A percentile compares a stretch with the other conserved stretches of the same genome.
Evolutionary conservation across 2,888 invertebrate genomes (phyloP).

Genomic region (Trachelus troglodyta): DNA sequence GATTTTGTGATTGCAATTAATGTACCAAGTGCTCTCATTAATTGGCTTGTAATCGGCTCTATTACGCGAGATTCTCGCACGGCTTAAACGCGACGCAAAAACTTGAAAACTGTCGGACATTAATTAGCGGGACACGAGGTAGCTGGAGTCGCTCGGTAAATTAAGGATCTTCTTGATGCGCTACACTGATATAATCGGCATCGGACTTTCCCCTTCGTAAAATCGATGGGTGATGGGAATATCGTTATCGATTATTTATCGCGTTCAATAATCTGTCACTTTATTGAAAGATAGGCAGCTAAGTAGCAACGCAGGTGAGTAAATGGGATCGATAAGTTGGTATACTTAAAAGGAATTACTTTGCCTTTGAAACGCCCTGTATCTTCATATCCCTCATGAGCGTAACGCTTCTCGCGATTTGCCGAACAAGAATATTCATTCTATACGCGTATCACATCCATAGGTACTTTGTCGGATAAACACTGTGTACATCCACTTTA

Average conservation of each 20-base stretch:
- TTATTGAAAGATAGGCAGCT: not conserved
- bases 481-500: conserved; percentile 14
- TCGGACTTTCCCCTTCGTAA: not conserved
- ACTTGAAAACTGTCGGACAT: conserved; percentile 38
- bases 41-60: conserved; percentile 46
- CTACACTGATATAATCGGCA: conserved; percentile 38
- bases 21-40: conserved; percentile 44
- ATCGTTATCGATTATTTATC: not conserved
- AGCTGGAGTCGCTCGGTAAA: conserved; percentile 39
- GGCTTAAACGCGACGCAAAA: conserved; percentile 31
- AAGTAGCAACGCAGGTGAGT: no score
- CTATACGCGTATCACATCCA: no score
- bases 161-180: conserved; percentile 42
- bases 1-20: conserved; percentile 49
- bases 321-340: no score
- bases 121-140: conserved; percentile 46
- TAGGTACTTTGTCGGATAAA: conserved; percentile 25
- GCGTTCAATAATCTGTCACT: not conserved
- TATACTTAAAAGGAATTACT: no score
- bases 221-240: no score
- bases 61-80: conserved; percentile 36
- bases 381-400: no score
- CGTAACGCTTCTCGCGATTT: no score
- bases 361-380: no score
- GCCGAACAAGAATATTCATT: no score